These are phyloP conservation scores for Maccullochella peelii DNA, from an alignment of 2,113 vertebrate species.

Conservation along the genomic window DNA sequence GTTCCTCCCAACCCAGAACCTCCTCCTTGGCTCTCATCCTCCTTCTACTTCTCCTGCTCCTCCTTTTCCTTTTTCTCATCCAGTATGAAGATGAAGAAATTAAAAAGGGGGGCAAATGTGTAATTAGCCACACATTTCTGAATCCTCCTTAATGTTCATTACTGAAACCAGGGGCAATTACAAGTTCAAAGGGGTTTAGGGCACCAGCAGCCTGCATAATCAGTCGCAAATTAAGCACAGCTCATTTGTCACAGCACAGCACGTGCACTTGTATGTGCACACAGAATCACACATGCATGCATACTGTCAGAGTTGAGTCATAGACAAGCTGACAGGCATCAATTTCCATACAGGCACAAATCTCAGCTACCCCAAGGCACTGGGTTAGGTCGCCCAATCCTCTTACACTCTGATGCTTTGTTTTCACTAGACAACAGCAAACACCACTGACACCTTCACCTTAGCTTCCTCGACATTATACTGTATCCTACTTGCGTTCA, in stretches of 20 bases:
- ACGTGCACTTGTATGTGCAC: slow-evolving; percentile 79
- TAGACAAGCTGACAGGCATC: slow-evolving; percentile 91
- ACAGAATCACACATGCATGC: slow-evolving; percentile 61
- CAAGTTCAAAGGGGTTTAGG: slow-evolving; percentile 99
- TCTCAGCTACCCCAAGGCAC: slow-evolving; percentile 90
- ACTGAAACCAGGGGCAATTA: slow-evolving; percentile 99
- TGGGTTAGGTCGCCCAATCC: slow-evolving; percentile 84
- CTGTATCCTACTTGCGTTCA: slow-evolving; percentile 57
- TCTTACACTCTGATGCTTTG: slow-evolving; percentile 87
- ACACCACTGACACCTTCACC: slow-evolving; percentile 81
- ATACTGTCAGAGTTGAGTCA: slow-evolving; percentile 92
- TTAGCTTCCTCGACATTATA: slow-evolving; percentile 62
- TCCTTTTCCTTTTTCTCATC: slow-evolving; percentile 70
- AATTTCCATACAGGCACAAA: slow-evolving; percentile 93
- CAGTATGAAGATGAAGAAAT: slow-evolving; percentile 75
- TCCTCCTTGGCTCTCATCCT: slow-evolving; percentile 81
- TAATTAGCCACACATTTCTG: slow-evolving; percentile 97
- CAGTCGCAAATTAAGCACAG: slow-evolving; percentile 96
- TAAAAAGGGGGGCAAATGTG: slow-evolving; percentile 81
- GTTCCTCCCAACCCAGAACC: slow-evolving; percentile 83
- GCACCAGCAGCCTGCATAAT: slow-evolving; percentile 98
- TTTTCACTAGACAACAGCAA: slow-evolving; percentile 75
- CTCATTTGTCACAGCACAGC: slow-evolving; percentile 97
- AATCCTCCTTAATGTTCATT: slow-evolving; percentile 98
- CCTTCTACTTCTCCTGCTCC: slow-evolving; percentile 62